phyloP scores from a whole-genome alignment of 2,888 invertebrate genomes.

The Nesidiocoris tenuis region DNA sequence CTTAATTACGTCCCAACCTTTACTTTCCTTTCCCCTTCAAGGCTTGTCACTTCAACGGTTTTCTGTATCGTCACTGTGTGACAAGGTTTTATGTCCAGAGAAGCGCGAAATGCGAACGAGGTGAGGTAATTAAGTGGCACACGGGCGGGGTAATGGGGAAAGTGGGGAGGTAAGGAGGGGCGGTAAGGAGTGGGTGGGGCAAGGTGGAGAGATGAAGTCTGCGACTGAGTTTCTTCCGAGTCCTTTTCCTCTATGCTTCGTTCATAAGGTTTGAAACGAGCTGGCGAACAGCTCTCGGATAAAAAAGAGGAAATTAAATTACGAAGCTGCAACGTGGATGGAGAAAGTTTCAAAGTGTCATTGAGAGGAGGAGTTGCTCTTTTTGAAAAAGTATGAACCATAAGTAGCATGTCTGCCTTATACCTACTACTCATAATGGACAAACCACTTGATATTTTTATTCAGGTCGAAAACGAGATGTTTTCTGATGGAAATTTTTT shows the following conservation, averaged over 20 bases:
- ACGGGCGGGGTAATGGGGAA: too few species aligned
- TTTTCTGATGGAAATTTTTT: too few species aligned
- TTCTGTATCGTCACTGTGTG: neutral
- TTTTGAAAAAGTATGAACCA: too few species aligned
- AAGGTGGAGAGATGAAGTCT: neutral
- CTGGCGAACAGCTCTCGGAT: neutral
- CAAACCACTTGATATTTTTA: too few species aligned
- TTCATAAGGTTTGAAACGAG: neutral
- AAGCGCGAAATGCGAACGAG: neutral
- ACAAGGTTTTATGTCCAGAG: neutral
- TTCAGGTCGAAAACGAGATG: too few species aligned
- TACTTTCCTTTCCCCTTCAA: neutral
- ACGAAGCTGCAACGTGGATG: neutral
- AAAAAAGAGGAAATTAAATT: neutral
- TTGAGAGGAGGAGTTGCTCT: neutral
- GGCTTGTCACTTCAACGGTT: neutral
- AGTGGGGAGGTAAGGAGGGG: neutral
- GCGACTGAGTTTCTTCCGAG: neutral
- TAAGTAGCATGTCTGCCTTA: too few species aligned
- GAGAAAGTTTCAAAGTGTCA: neutral
- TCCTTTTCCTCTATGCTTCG: neutral
- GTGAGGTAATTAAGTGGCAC: neutral
- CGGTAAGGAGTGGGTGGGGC: neutral
- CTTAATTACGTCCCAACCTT: slow-evolving; percentile 11
- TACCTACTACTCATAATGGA: too few species aligned